Evolutionary conservation across 1,140 invertebrate species (phyloP).

Genomic region (Euschistus heros): DNA sequence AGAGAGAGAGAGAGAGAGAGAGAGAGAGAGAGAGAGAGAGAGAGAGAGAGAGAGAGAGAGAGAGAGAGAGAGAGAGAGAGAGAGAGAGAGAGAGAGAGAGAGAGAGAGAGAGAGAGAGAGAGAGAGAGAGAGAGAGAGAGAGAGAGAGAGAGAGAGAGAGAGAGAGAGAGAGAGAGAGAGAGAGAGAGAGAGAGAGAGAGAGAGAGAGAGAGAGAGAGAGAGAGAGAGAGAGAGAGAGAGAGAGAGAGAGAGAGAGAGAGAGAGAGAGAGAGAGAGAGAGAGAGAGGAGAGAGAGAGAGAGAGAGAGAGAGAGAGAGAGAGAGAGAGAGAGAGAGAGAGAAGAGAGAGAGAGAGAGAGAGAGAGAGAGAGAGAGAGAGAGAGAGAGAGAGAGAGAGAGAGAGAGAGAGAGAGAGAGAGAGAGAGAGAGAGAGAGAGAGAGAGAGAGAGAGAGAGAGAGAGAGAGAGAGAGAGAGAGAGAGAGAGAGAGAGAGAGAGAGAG

Average conservation of each 20-base stretch:
- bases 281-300: neutral
- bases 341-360: neutral
- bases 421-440: neutral
- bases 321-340: neutral
- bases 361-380: neutral
- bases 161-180: neutral
- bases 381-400: neutral
- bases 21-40: neutral
- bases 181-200: neutral
- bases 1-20: neutral
- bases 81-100: neutral
- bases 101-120: neutral
- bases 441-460: conserved; percentile 1
- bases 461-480: neutral
- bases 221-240: neutral
- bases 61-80: neutral
- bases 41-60: neutral
- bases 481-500: neutral
- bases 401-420: neutral
- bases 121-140: neutral
- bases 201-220: neutral
- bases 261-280: neutral
- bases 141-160: too few relatives aligned
- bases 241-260: neutral
- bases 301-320: too few relatives aligned